Percentiles rank a stretch among this genome's conserved stretches.
These are phyloP conservation scores for Teleogryllus occipitalis DNA, from an alignment of 1,140 invertebrate genomes.

Conservation along the genomic window DNA sequence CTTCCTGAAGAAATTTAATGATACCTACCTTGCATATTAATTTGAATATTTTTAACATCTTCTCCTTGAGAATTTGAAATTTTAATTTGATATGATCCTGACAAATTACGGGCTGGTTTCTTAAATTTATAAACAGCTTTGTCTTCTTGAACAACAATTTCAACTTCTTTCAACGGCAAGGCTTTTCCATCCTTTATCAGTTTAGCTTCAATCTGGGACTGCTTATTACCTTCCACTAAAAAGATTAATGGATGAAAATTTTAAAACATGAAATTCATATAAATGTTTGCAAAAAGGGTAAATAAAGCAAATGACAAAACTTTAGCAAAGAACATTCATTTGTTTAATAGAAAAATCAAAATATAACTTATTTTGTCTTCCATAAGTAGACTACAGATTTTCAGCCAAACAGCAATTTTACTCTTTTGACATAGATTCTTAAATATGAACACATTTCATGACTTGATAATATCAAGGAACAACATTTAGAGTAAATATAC, in stretches of 20 bases:
- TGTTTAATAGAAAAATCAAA: too few species aligned
- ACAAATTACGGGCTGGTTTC: slow-evolving; percentile 71
- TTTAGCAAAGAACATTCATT: too few species aligned
- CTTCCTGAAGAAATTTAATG: too few species aligned
- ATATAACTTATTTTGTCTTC: too few species aligned
- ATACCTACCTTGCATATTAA: slow-evolving; percentile 69
- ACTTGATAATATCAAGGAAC: too few species aligned
- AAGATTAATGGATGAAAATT: too few species aligned
- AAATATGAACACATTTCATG: too few species aligned
- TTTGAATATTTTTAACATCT: slow-evolving; percentile 70
- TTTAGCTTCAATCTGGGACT: slow-evolving; percentile 80
- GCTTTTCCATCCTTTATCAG: slow-evolving; percentile 81
- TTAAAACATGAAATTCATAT: slow-evolving; percentile 26
- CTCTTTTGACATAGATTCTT: too few species aligned
- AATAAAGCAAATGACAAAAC: too few species aligned
- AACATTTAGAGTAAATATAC: too few species aligned
- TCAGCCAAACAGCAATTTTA: too few species aligned
- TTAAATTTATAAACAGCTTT: slow-evolving; percentile 84
- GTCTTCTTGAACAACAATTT: slow-evolving; percentile 80
- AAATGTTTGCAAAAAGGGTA: neutral
- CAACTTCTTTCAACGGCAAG: slow-evolving; percentile 76
- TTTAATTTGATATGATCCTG: slow-evolving; percentile 79
- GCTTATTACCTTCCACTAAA: slow-evolving; percentile 73
- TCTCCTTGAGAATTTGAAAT: slow-evolving; percentile 81
- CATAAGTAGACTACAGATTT: too few species aligned